These are phyloP conservation scores for Bedellia somnulentella DNA, from an alignment of 2,888 invertebrate species.

Conservation along the genomic window DNA sequence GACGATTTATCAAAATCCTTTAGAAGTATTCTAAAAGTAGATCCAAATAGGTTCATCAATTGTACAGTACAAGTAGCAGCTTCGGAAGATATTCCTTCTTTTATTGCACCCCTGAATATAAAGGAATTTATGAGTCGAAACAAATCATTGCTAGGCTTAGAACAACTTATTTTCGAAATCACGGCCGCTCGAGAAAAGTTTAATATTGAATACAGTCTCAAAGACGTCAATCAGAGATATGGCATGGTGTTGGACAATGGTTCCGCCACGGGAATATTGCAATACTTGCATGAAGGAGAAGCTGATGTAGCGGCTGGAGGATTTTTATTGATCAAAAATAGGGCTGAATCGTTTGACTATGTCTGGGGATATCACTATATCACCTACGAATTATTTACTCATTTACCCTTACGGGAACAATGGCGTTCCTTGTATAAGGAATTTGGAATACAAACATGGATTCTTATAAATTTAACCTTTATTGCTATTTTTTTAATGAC, in stretches of 20 bases:
- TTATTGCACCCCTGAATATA: not conserved
- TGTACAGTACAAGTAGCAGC: slow-evolving; percentile 8
- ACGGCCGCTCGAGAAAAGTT: slow-evolving; percentile 1
- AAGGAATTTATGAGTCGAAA: not conserved
- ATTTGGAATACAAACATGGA: slow-evolving; percentile 3
- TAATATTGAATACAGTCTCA: not conserved
- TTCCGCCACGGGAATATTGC: slow-evolving; percentile 7
- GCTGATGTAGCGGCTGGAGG: slow-evolving; percentile 9
- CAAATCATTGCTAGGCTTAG: not conserved
- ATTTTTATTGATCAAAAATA: slow-evolving; percentile 6
- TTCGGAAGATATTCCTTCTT: slow-evolving; percentile 7
- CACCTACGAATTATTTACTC: slow-evolving; percentile 3
- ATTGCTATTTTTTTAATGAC: not conserved
- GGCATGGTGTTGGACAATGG: slow-evolving; percentile 1
- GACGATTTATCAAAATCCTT: too few species aligned
- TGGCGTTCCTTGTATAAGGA: slow-evolving; percentile 8
- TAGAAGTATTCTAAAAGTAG: too few species aligned
- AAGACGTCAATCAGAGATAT: not conserved
- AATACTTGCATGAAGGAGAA: slow-evolving; percentile 3
- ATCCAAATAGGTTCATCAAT: slow-evolving; percentile 3
- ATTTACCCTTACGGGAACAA: slow-evolving; percentile 1
- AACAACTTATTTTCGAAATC: slow-evolving; percentile 3
- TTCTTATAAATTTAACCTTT: not conserved
- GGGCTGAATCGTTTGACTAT: slow-evolving; percentile 8
- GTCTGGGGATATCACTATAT: slow-evolving; percentile 6